Evolutionary conservation across 2,888 invertebrate genomes (phyloP), one percentile per base, ranked within the genome.

Genomic region (Deilephila porcellus): DNA sequence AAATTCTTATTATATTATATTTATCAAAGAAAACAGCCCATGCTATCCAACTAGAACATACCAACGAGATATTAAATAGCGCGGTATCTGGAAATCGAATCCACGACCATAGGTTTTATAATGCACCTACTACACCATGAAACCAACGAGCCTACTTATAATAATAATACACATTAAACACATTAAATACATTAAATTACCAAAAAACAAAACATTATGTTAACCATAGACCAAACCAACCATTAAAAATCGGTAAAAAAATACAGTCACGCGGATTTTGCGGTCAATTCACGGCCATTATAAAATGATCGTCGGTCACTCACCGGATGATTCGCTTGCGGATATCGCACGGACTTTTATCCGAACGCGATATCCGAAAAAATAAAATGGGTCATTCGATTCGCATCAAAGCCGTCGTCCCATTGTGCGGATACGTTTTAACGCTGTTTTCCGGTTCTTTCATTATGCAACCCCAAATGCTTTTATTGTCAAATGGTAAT

Each of bases 311-410:
- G 37, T 1, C 56, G 56, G 56, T 56, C 56, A 14, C 45, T 20
- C 20, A 45, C n/a, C 25, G 64, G 3, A 4, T 11, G 32, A 17
- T 63, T 63, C 32, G 25, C 25, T 45, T 45, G 25, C 37, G 64
- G 14, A 67, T 20, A 37, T 64, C 45, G 45, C 11, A 4, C 60
- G 63, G 7, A 7, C 11, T 67, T 25, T 45, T 20, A 25, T 11
- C 37, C 34, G 37, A 37, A 37, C 37, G 25, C 64, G 45, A 67
- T 45, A 45, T 45, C 45, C 45, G 45, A 45, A 45, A 45, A 45
- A 67, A 45, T 45, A 67, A 67, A 45, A 6, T 67, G 45, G 64
- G 64, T 45, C 64, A 52, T 67, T 45, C 64, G 45, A 45, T 67
- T 67, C 45, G 25, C 64, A 67, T 67, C 64, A 20, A 37, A 8